phyloP scores from a whole-genome alignment of 2,888 invertebrate species.

The Agonum fuliginosum region DNA sequence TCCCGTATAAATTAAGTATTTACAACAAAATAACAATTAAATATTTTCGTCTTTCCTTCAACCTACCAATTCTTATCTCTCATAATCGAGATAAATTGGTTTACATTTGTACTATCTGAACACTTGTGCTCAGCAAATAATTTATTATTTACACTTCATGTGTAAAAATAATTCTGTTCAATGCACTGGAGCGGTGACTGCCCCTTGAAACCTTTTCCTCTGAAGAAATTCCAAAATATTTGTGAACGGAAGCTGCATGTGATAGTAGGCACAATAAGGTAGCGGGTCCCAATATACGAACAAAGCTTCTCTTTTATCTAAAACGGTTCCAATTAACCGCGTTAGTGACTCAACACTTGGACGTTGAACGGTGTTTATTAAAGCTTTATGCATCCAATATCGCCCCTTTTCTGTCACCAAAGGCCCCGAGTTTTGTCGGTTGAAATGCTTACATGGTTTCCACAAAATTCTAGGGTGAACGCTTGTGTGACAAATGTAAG shows the following conservation, averaged over 20 bases:
- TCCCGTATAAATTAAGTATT: constrained; percentile 45
- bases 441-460: constrained; percentile 79
- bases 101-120: constrained; percentile 42
- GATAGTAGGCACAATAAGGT: constrained; percentile 90
- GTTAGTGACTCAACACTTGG: constrained; percentile 75
- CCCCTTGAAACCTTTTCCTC: constrained; percentile 71
- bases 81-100: constrained; percentile 30
- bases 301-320: constrained; percentile 87
- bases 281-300: constrained; percentile 90
- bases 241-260: constrained; percentile 83
- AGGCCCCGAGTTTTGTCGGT: constrained; percentile 75
- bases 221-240: constrained; percentile 76
- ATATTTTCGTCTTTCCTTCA: background rate
- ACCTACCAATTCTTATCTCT: constrained; percentile 21
- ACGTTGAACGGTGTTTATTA: constrained; percentile 73
- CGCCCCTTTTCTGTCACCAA: constrained; percentile 73
- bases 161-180: constrained; percentile 62
- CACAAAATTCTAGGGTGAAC: constrained; percentile 80
- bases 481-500: constrained; percentile 86
- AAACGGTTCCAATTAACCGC: constrained; percentile 79
- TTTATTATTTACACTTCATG: constrained; percentile 7
- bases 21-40: background rate
- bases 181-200: constrained; percentile 70
- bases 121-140: constrained; percentile 13
- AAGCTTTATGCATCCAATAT: constrained; percentile 78